These are phyloP conservation scores for Cheilosia variabilis DNA, from an alignment of 2,888 invertebrate species.

Conservation along the genomic window DNA sequence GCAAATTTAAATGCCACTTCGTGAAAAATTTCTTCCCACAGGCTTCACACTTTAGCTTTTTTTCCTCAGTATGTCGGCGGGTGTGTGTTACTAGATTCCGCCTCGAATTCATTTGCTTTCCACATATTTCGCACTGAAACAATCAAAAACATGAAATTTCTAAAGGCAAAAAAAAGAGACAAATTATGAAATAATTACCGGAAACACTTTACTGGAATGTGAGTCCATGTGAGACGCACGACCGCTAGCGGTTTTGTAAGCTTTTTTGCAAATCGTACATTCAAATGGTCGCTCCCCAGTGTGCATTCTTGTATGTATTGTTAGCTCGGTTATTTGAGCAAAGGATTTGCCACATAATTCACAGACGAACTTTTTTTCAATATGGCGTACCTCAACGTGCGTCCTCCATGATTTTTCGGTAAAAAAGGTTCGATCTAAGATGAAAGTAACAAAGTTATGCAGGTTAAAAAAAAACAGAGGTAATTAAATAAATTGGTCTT, in stretches of 20 bases:
- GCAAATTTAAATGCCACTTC: constrained; percentile 67
- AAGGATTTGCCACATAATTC: constrained; percentile 68
- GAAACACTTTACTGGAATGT: constrained; percentile 70
- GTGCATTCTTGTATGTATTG: constrained; percentile 69
- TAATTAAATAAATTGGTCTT: no score
- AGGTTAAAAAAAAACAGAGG: no score
- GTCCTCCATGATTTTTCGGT: constrained; percentile 70
- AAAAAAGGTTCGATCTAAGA: constrained; percentile 62
- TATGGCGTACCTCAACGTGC: constrained; percentile 65
- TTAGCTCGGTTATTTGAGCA: constrained; percentile 68
- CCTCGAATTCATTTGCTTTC: constrained; percentile 69
- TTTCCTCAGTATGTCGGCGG: constrained; percentile 67
- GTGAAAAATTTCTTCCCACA: constrained; percentile 69
- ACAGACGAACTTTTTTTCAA: constrained; percentile 68
- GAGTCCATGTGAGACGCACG: constrained; percentile 70
- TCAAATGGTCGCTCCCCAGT: constrained; percentile 68
- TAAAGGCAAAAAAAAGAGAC: background rate
- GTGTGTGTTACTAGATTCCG: constrained; percentile 66
- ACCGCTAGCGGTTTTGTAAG: constrained; percentile 70
- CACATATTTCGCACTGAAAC: constrained; percentile 63
- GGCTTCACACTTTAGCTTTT: constrained; percentile 62
- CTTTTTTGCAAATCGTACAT: constrained; percentile 71
- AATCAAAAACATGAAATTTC: background rate
- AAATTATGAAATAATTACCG: constrained; percentile 29
- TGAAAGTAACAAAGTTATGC: background rate